phyloP scores from a whole-genome alignment of 1,140 invertebrate species.

The Xylocopa sonorina region DNA sequence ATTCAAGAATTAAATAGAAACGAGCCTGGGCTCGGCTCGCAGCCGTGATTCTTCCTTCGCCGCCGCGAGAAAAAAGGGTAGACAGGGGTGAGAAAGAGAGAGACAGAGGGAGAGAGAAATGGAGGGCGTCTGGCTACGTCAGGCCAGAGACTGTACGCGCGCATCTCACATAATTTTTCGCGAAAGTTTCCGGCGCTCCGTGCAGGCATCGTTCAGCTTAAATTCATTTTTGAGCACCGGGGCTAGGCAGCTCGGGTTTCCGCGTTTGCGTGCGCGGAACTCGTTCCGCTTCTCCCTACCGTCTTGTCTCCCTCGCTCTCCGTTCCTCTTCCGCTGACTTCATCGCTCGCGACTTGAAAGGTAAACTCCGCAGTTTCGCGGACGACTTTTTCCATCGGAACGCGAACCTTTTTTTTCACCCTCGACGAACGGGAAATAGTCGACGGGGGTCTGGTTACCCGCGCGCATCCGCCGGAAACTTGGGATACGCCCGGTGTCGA shows the following conservation, averaged over 20 bases:
- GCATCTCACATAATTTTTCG: slow-evolving; percentile 69
- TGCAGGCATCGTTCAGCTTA: slow-evolving; percentile 62
- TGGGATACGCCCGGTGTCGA: not conserved
- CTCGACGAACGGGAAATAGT: slow-evolving; percentile 16
- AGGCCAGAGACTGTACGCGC: slow-evolving; percentile 23
- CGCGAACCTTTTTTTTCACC: slow-evolving; percentile 26
- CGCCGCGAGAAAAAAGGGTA: not conserved
- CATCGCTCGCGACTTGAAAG: slow-evolving; percentile 49
- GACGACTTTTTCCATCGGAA: slow-evolving; percentile 57
- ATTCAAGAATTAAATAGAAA: slow-evolving; percentile 40
- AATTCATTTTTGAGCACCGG: slow-evolving; percentile 69
- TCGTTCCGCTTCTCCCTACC: slow-evolving; percentile 28
- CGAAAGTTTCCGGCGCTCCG: slow-evolving; percentile 64
- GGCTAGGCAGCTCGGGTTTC: slow-evolving; percentile 55
- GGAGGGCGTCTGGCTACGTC: slow-evolving; percentile 35
- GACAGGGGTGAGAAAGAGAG: too few relatives aligned
- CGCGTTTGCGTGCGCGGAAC: slow-evolving; percentile 47
- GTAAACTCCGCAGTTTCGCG: slow-evolving; percentile 59
- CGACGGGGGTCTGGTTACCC: slow-evolving; percentile 18
- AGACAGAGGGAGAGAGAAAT: not conserved
- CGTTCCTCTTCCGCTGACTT: slow-evolving; percentile 45
- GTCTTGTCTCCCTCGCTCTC: slow-evolving; percentile 36
- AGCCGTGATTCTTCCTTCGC: slow-evolving; percentile 28
- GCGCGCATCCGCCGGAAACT: not conserved
- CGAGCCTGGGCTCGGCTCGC: not conserved